These are phyloP conservation scores for Cephalopterus ornatus DNA, from an alignment of 2,113 vertebrate genomes.

Conservation along the genomic window DNA sequence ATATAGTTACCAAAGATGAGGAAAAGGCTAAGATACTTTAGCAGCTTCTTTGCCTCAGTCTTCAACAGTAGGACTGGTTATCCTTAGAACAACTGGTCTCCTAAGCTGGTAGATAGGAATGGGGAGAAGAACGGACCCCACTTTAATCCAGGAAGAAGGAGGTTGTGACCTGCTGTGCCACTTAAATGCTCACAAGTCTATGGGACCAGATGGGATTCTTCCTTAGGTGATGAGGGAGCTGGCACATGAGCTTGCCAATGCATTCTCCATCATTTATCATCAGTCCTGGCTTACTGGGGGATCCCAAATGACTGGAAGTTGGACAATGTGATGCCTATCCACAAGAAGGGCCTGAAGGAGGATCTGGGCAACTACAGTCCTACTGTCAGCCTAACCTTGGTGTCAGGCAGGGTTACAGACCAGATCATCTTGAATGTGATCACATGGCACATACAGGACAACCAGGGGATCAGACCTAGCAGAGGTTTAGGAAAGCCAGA, in stretches of 20 bases:
- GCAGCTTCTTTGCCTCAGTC: background rate
- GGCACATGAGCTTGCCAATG: background rate
- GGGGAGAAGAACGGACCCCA: background rate
- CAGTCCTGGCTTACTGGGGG: rapidly evolving
- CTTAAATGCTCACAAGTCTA: background rate
- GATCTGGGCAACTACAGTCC: background rate
- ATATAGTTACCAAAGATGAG: background rate
- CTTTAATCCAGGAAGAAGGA: background rate
- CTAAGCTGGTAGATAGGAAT: background rate
- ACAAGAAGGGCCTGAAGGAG: background rate
- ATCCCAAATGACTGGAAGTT: background rate
- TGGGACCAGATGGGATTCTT: background rate
- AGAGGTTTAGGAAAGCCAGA: background rate
- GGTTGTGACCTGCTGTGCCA: background rate
- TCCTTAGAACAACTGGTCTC: background rate
- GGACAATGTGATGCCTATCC: background rate
- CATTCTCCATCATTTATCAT: background rate
- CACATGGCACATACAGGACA: rapidly evolving
- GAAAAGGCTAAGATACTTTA: background rate
- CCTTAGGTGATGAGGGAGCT: background rate
- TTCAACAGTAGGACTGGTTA: background rate
- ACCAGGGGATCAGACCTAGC: background rate
- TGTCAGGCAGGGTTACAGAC: background rate
- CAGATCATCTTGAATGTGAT: background rate
- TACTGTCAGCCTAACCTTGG: background rate